Conservation (phyloP, 1,140 invertebrate genomes). For the Ladona fulva region DNA sequence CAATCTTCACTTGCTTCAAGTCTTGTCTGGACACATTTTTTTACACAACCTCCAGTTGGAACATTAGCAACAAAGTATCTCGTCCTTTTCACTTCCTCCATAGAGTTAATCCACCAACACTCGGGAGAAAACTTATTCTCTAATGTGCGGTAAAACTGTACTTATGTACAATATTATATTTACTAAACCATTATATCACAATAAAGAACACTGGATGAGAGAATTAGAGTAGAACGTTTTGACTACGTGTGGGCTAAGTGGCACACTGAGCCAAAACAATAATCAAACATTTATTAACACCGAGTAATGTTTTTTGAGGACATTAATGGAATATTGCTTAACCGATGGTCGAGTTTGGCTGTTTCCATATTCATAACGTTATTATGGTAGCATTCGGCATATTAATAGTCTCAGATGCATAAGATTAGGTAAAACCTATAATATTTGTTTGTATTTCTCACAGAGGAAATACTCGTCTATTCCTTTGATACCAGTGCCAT, state of each 20-base stretch:
- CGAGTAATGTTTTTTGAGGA: not conserved
- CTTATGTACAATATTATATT: slow-evolving; percentile 2
- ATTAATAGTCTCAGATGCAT: not conserved
- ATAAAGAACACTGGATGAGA: slow-evolving; percentile 9
- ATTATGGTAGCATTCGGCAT: not conserved
- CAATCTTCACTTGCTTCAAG: not conserved
- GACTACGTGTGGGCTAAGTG: not conserved
- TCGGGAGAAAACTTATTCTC: slow-evolving; percentile 2
- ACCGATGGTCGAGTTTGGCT: not conserved
- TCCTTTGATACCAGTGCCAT: not conserved
- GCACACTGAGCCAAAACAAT: slow-evolving; percentile 4
- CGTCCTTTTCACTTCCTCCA: not conserved
- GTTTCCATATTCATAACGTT: not conserved
- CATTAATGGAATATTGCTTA: slow-evolving; percentile 7
- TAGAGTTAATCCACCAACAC: not conserved
- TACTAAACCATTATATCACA: slow-evolving; percentile 10
- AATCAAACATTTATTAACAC: not conserved
- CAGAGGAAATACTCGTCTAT: not conserved
- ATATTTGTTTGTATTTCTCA: not conserved
- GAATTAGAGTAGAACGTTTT: slow-evolving; percentile 1
- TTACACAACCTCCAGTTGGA: not conserved
- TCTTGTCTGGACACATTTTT: not conserved
- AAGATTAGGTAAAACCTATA: not conserved
- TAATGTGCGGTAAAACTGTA: slow-evolving; percentile 9
- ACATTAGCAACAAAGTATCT: not conserved